Conservation (phyloP, 2,888 invertebrate genomes). For the Oligia fasciuncula region DNA sequence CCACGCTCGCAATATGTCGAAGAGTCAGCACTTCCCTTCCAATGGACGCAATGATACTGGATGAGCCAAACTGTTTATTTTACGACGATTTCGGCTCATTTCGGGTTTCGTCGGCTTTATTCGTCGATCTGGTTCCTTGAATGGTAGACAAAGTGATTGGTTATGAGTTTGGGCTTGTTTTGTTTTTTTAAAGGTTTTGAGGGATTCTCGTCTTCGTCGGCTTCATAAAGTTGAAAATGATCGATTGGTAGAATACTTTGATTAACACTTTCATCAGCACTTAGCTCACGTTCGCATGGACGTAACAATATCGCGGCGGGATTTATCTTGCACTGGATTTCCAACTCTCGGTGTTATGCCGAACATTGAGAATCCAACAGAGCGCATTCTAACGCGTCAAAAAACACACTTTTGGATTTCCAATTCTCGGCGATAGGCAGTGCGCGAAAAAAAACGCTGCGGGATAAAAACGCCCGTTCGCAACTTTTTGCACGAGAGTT, state of each 20-base stretch:
- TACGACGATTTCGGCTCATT: constrained; percentile 28
- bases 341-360: no score
- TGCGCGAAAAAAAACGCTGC: no score
- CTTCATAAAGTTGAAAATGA: not conserved
- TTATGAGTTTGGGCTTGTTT: not conserved
- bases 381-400: no score
- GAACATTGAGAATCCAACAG: no score
- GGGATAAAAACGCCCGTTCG: no score
- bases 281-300: no score
- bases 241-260: not conserved
- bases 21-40: constrained; percentile 44
- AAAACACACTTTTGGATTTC: no score
- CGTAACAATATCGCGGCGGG: no score
- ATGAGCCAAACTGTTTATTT: constrained; percentile 51
- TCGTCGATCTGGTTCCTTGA: constrained; percentile 19
- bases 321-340: no score
- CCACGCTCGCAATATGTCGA: constrained; percentile 23
- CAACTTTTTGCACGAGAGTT: no score
- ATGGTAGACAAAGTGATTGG: constrained; percentile 20
- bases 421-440: no score
- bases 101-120: constrained; percentile 45
- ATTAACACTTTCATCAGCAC: no score
- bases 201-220: not conserved
- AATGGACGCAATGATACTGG: constrained; percentile 26
- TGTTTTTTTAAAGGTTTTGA: constrained; percentile 24